These are phyloP conservation scores for Thyatira batis DNA, from an alignment of 2,888 invertebrate genomes.

Conservation along the genomic window DNA sequence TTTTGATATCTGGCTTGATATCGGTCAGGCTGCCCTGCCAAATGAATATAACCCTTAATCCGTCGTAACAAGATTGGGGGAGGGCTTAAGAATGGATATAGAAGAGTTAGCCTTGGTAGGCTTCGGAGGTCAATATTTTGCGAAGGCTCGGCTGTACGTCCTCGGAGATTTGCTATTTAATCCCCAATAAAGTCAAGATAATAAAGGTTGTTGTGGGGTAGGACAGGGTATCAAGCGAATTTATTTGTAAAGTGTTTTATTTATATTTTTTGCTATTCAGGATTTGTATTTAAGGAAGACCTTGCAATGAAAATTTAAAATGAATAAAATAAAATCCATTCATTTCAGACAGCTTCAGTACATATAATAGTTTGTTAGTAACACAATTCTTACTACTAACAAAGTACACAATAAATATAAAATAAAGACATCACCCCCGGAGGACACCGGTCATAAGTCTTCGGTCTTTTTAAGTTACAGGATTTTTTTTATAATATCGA, in stretches of 20 bases:
- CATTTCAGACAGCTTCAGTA: no score
- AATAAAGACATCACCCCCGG: no score
- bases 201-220: conserved; percentile 5
- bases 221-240: not conserved
- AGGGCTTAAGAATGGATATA: not conserved
- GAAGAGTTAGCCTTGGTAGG: not conserved
- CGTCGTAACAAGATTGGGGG: not conserved
- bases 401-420: no score
- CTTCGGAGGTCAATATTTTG: conserved; percentile 26
- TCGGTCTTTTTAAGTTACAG: no score
- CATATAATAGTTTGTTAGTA: no score
- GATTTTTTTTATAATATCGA: no score
- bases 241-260: not conserved
- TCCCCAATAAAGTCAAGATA: conserved; percentile 29
- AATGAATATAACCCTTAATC: conserved; percentile 4
- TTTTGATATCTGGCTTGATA: conserved; percentile 8
- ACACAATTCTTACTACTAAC: no score
- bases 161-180: conserved; percentile 28
- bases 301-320: no score
- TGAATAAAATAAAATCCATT: no score
- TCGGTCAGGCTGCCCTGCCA: conserved; percentile 1
- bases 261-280: not conserved
- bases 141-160: conserved; percentile 15
- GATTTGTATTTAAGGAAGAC: no score
- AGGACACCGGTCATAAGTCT: no score